phyloP scores from a whole-genome alignment of 2,888 invertebrate species.

The Netelia inedita region DNA sequence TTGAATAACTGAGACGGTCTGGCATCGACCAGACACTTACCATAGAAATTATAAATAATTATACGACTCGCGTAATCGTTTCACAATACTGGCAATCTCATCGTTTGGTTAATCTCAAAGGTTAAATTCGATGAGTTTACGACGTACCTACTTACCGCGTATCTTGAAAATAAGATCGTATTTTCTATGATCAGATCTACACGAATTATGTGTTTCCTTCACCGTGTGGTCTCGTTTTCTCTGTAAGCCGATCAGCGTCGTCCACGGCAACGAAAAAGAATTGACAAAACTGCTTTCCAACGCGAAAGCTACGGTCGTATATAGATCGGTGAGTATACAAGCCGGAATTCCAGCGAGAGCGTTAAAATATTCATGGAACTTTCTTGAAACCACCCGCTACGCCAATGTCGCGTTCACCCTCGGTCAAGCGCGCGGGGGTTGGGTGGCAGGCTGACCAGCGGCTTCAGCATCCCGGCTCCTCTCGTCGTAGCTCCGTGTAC shows the following conservation, averaged over 20 bases:
- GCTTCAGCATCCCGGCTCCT: slow-evolving; percentile 65
- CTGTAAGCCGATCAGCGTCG: too few relatives aligned
- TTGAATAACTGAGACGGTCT: slow-evolving; percentile 39
- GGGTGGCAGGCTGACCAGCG: slow-evolving; percentile 59
- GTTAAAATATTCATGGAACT: slow-evolving; percentile 72
- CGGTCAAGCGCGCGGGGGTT: slow-evolving; percentile 76
- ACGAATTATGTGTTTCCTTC: too few relatives aligned
- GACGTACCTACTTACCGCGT: neutral
- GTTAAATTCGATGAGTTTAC: neutral
- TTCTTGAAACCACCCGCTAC: slow-evolving; percentile 74
- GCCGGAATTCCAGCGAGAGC: slow-evolving; percentile 37
- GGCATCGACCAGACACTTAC: neutral
- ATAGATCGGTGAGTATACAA: neutral
- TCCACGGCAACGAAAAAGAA: neutral
- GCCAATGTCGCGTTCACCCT: slow-evolving; percentile 78
- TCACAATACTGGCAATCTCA: neutral
- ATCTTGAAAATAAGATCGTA: too few relatives aligned
- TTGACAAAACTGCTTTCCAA: neutral
- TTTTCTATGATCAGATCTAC: too few relatives aligned
- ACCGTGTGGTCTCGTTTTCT: too few relatives aligned
- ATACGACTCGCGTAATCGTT: neutral
- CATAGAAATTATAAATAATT: slow-evolving; percentile 4
- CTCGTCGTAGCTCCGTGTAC: slow-evolving; percentile 36
- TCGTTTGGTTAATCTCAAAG: neutral
- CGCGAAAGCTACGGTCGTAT: neutral